Evolutionary conservation across 2,797 vertebrate genomes (phyloP), one percentile per base, ranked within the genome.

Genomic region (Pithecia hirsuta): DNA sequence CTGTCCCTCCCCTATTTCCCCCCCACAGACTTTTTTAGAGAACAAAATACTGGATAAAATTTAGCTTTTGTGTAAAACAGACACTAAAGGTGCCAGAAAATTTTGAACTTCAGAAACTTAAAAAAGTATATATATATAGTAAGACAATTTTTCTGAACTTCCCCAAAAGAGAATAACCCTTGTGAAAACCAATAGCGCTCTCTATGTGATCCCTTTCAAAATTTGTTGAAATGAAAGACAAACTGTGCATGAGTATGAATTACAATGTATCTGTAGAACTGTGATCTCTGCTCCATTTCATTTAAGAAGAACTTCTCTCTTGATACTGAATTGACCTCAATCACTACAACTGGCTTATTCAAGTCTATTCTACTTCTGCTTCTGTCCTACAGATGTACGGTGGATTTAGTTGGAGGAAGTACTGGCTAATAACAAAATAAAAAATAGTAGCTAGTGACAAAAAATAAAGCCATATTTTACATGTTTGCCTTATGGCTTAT

Each of bases 171-270:
- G 92, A 97, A 95, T 92, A 97, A 92, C 75, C 50, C 92, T 94
- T 90, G 44, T 97, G 95, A 97, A 98, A 97, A 96, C 85, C 89
- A 96, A 90, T 76, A 78, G 59, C 28, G 93, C 41, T 89, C 59
- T 96, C 64, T 95, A 64, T 98, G 93, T 93, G 84, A 96, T 97
- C 48, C 70, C 74, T 98, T 97, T 97, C 89, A 91, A 95, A 95
- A 94, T 87, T 93, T 33, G 79, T 93, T 96, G 78, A 97, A 98
- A 97, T 97, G 96, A 98, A 98, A 98, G 96, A 93, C 74, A 97
- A 97, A 97, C 93, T 92, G 96, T 97, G 92, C 96, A 83, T 97
- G 97, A 97, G 92, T 96, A 95, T 97, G 97, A 98, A 98, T 98
- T 93, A 97, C 78, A 98, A 96, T 97, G 74, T 85, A 26, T 83